A percentile compares a stretch with the other conserved stretches of the same genome.
These are phyloP conservation scores for Hydrolagus colliei DNA, from an alignment of 2,797 vertebrate genomes.

Conservation along the genomic window DNA sequence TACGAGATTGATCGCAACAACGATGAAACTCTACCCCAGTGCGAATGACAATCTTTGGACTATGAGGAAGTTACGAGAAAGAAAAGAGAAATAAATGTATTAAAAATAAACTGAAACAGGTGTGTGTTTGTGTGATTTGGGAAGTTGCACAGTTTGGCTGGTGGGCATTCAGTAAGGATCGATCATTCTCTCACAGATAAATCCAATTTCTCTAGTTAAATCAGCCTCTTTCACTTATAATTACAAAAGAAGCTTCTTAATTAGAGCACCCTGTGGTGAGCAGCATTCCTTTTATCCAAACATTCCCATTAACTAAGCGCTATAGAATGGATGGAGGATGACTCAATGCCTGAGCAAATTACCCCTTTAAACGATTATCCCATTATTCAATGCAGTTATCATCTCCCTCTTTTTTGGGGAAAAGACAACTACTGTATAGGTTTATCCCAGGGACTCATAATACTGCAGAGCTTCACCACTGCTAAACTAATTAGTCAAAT, in stretches of 20 bases:
- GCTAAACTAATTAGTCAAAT: not conserved
- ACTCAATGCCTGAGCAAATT: slow-evolving; percentile 6
- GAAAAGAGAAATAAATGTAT: not conserved
- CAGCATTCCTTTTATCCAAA: slow-evolving; percentile 28
- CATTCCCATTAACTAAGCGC: slow-evolving; percentile 26
- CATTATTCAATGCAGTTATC: not conserved
- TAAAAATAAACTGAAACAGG: not conserved
- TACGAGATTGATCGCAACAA: too few relatives aligned
- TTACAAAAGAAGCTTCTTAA: slow-evolving; percentile 26
- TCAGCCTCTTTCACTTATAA: slow-evolving; percentile 25
- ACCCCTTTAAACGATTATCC: not conserved
- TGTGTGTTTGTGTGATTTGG: not conserved
- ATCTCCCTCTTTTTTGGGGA: not conserved
- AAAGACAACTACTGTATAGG: not conserved
- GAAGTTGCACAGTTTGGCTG: not conserved
- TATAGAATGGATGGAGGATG: slow-evolving; percentile 23
- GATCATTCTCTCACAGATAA: slow-evolving; percentile 8
- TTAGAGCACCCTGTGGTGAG: slow-evolving; percentile 29
- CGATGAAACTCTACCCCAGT: not conserved
- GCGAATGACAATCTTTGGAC: not conserved
- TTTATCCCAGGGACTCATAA: not conserved
- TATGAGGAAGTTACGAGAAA: not conserved
- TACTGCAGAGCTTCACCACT: not conserved
- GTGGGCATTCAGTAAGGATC: slow-evolving; percentile 8
- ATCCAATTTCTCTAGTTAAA: slow-evolving; percentile 23